Evolutionary conservation across 2,888 invertebrate genomes (phyloP), one percentile per base, ranked within the genome.

Genomic region (Catocala fraxini): DNA sequence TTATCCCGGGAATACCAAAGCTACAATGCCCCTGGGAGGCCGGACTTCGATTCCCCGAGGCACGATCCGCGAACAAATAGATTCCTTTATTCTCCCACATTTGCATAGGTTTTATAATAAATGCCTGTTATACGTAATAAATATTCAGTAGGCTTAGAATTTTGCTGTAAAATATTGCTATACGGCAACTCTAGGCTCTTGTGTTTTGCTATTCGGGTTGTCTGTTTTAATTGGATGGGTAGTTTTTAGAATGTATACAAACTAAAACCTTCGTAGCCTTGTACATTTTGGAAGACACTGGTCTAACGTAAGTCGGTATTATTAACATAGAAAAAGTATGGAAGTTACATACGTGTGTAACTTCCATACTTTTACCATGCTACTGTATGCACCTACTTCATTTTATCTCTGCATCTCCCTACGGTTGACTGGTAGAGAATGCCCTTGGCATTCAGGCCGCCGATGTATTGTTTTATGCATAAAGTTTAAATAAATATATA

Each of bases 81-180:
- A 76, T 77, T 73, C 73, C 76, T 68, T 71, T 75, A 72, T 72
- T 72, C 70, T 57, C 52, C 59, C 65, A 63, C 53, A 77, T 77
- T 78, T 79, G 74, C 77, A 77, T 79, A 74, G 77, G 79, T 74
- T 72, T 72, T 59, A 70, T 77, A 72, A 74, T 77, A 79, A 75
- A 76, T 75, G 70, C 73, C 61, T 58, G 55, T 63, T 59, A 77
- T 75, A 68, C 62, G 59, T 72, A 63, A 77, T 76, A 77, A 72
- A 77, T 76, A 77, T 77, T 76, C 78, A 77, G 75, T 51, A 68
- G 65, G 48, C 52, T 59, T 63, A 69, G 59, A 69, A 60, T 75
- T 65, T 33, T 48, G 48, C 11, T 62, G 42, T 52, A 43, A 62
- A 47, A 56, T 56, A 62, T 56, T 48, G 12, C 47, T n/a, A 39